A percentile compares a stretch with the other conserved stretches of the same genome.
phyloP scores from a whole-genome alignment of 2,113 vertebrate genomes.

The Glaucidium brasilianum region DNA sequence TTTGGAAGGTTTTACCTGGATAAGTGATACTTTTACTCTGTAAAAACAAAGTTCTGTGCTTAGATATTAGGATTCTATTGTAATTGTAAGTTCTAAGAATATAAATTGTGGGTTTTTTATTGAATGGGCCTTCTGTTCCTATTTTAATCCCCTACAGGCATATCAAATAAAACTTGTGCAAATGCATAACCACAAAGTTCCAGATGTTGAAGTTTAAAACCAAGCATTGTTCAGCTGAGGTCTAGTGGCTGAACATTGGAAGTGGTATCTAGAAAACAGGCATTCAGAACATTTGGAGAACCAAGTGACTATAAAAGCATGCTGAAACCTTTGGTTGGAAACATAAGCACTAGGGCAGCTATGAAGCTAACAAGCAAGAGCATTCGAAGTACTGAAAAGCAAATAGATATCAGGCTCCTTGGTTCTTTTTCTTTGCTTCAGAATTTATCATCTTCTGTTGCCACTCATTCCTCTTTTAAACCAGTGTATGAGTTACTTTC shows the following conservation, averaged over 20 bases:
- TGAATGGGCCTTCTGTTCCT: not conserved
- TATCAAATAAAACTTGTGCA: not conserved
- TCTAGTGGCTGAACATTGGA: not conserved
- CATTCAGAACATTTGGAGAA: not conserved
- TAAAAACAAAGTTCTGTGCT: not conserved
- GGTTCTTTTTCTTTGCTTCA: not conserved
- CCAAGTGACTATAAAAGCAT: not conserved
- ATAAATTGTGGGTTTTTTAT: not conserved
- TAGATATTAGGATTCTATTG: not conserved
- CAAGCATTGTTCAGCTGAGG: not conserved
- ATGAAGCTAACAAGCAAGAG: not conserved
- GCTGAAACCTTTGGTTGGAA: not conserved
- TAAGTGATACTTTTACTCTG: not conserved
- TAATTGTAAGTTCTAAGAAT: not conserved
- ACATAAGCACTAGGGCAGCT: not conserved
- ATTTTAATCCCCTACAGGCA: not conserved
- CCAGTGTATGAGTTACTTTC: slow-evolving; percentile 1
- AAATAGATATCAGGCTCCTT: not conserved
- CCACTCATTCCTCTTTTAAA: not conserved
- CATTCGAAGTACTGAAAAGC: slow-evolving; percentile 13
- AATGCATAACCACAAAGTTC: not conserved
- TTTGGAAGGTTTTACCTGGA: not conserved
- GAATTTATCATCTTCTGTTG: slow-evolving; percentile 15
- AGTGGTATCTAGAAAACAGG: not conserved
- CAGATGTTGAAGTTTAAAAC: not conserved